A percentile compares a stretch with the other conserved stretches of the same genome.
These are phyloP conservation scores for Silurus asotus DNA, from an alignment of 2,113 vertebrate genomes.

Conservation along the genomic window DNA sequence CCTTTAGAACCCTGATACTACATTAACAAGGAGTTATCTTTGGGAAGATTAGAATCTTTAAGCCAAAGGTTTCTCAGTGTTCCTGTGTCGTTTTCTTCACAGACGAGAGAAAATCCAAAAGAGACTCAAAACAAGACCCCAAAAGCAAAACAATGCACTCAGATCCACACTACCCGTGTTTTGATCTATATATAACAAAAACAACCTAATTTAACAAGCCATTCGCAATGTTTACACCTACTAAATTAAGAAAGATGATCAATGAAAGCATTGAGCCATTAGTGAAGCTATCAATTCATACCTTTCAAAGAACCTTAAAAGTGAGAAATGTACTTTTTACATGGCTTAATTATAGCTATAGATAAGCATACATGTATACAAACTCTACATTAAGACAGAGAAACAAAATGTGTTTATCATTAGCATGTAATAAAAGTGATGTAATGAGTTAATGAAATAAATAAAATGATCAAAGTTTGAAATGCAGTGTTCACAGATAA, in stretches of 20 bases:
- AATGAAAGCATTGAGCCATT: not conserved
- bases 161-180: slow-evolving; percentile 16
- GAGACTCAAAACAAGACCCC: not conserved
- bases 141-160: not conserved
- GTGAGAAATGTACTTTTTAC: slow-evolving; percentile 28
- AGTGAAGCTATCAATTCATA: slow-evolving; percentile 27
- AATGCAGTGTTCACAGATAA: not conserved
- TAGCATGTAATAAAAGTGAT: slow-evolving; percentile 13
- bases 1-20: no score
- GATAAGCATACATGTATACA: slow-evolving; percentile 17
- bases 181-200: slow-evolving; percentile 32
- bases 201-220: not conserved
- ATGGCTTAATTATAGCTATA: slow-evolving; percentile 36
- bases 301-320: slow-evolving; percentile 35
- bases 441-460: not conserved
- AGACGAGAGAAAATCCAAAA: not conserved
- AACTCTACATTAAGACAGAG: slow-evolving; percentile 2
- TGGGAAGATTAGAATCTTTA: not conserved
- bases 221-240: slow-evolving; percentile 18
- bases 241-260: slow-evolving; percentile 5
- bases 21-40: not conserved
- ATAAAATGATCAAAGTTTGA: not conserved
- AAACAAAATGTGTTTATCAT: not conserved
- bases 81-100: not conserved
- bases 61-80: not conserved